Conservation (phyloP, 2,888 invertebrate species). For the Taphrorychus bicolor region DNA sequence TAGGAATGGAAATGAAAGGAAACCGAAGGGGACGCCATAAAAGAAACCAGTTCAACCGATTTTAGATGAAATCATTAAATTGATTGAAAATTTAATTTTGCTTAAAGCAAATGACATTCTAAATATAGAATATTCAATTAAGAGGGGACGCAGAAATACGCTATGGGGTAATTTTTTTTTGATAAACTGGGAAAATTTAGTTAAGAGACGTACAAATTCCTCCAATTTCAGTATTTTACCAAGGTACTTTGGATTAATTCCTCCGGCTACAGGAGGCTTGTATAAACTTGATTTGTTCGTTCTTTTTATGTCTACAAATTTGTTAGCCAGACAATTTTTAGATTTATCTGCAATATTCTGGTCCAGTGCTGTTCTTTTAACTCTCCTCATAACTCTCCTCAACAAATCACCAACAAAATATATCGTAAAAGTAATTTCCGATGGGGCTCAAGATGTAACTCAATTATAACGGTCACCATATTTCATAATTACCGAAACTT, state of each 20-base stretch:
- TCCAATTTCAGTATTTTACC: neutral
- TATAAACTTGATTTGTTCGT: too few relatives aligned
- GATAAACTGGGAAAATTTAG: neutral
- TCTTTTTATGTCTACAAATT: neutral
- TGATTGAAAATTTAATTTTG: conserved; percentile 2
- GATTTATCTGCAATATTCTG: too few relatives aligned
- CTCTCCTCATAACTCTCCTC: too few relatives aligned
- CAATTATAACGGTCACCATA: neutral
- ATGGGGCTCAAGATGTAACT: neutral
- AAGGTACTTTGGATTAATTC: neutral
- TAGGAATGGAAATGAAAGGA: neutral
- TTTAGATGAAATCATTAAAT: neutral
- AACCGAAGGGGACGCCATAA: neutral
- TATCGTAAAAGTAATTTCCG: too few relatives aligned
- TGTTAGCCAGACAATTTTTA: too few relatives aligned
- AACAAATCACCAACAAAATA: too few relatives aligned
- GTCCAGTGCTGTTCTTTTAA: too few relatives aligned
- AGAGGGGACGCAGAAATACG: neutral
- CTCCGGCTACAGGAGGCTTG: too few relatives aligned
- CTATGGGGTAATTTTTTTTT: neutral
- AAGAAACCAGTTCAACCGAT: neutral
- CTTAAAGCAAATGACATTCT: conserved; percentile 1
- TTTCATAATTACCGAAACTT: neutral
- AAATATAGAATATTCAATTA: conserved; percentile 5
- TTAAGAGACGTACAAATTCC: neutral